These are phyloP conservation scores for Hippoglossus stenolepis DNA, from an alignment of 2,113 vertebrate genomes.

Conservation along the genomic window DNA sequence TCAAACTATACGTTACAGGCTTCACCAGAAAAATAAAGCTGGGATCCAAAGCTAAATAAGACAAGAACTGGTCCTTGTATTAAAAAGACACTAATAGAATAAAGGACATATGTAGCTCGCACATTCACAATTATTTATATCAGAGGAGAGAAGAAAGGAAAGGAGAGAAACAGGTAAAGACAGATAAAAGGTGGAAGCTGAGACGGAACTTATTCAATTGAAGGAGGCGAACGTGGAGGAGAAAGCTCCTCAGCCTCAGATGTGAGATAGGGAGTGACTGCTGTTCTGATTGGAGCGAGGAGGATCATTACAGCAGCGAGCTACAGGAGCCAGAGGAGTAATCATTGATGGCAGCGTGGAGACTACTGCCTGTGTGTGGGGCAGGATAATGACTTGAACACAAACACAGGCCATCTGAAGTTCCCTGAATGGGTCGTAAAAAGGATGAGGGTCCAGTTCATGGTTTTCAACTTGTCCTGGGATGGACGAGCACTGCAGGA, in stretches of 20 bases:
- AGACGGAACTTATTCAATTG: constrained; percentile 24
- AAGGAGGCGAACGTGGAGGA: constrained; percentile 20
- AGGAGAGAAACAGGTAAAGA: neutral
- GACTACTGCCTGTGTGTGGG: neutral
- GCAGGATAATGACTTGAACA: constrained; percentile 28
- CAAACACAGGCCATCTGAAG: constrained; percentile 26
- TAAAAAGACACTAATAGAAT: neutral
- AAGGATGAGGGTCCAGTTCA: too few relatives aligned
- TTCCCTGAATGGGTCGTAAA: neutral
- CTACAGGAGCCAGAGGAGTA: constrained; percentile 16
- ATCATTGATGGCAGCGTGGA: constrained; percentile 36
- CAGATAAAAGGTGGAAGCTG: neutral
- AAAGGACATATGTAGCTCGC: neutral
- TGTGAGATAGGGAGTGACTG: constrained; percentile 34
- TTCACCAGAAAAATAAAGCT: neutral
- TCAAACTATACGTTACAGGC: neutral
- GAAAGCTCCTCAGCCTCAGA: constrained; percentile 21
- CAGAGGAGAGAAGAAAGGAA: neutral
- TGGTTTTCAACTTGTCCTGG: too few relatives aligned
- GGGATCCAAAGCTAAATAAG: neutral
- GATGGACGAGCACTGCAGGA: too few relatives aligned
- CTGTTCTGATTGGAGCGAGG: constrained; percentile 40
- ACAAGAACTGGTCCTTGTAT: neutral
- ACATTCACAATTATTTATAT: too few relatives aligned
- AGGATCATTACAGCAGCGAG: constrained; percentile 30